Evolutionary conservation across 2,888 invertebrate genomes (phyloP), one percentile per base, ranked within the genome.

Genomic region (Doris montereyensis): DNA sequence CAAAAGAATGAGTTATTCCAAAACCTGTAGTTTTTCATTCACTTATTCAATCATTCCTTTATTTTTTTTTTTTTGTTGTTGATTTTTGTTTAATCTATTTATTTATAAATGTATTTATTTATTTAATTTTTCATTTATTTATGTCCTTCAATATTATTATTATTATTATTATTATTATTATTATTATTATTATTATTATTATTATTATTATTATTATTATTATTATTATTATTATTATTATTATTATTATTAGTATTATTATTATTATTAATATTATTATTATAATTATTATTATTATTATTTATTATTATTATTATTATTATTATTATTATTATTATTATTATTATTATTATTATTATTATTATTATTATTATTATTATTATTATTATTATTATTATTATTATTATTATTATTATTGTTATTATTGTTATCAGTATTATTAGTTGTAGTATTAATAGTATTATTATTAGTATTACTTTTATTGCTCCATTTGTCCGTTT

Each of bases 311-410:
- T 26, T 24, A 52, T 26, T 13, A 24, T 58, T n/a, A 41, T 58
- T 28, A 34, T n/a, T n/a, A 30, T 24, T 35, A 2, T 4, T 21
- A 2, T 24, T 28, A 72, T 72, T 52, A 72, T 72, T 24, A 41
- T 72, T 52, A 35, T 72, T 52, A 72, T 71, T 26, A 71, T 34
- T 26, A 71, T 71, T 41, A 71, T 71, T 41, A 71, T 71, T 41
- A 71, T 71, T 41, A 71, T 71, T 41, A 71, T 71, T 41, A 71
- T 71, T 41, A 71, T 71, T 26, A 71, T 71, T 41, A 71, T 71
- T 41, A 71, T 71, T 41, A 71, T 71, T 41, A 71, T 34, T 26
- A 71, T 71, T 41, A 71, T 32, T 41, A 71, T 71, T 41, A 71
- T 34, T 41, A 71, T 71, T 41, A 71, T 71, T 41, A 71, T 28